These are phyloP conservation scores for Mustelus asterias DNA, from an alignment of 2,113 vertebrate genomes.

Conservation along the genomic window DNA sequence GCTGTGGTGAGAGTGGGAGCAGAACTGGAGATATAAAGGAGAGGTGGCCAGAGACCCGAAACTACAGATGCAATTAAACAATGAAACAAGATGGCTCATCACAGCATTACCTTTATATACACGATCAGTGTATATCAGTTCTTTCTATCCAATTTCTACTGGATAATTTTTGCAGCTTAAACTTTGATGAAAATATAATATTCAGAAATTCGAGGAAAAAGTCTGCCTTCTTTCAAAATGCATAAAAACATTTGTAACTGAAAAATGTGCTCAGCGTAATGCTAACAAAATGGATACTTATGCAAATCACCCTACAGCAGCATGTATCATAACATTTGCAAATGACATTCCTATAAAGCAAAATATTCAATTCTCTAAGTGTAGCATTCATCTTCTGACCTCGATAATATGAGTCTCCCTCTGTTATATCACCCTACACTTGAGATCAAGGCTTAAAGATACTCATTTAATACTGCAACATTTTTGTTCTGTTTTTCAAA, in stretches of 20 bases:
- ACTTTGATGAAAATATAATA: not conserved
- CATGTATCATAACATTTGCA: constrained; percentile 23
- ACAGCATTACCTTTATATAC: not conserved
- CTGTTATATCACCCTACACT: not conserved
- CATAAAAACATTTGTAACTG: constrained; percentile 8
- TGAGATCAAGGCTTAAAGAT: constrained; percentile 4
- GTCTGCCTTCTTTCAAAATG: not conserved
- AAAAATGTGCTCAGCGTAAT: not conserved
- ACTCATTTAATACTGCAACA: not conserved
- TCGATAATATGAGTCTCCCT: not conserved
- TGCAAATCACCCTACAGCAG: not conserved
- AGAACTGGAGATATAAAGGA: too few relatives aligned
- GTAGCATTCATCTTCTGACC: constrained; percentile 10
- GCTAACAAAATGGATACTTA: not conserved
- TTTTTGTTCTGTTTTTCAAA: constrained; percentile 1
- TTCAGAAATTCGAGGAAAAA: not conserved
- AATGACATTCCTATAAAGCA: not conserved
- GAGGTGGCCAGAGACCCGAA: too few relatives aligned
- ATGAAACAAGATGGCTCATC: not conserved
- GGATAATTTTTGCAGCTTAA: not conserved
- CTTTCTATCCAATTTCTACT: not conserved
- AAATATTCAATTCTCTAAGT: constrained; percentile 13
- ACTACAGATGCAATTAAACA: not conserved
- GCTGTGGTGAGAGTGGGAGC: too few relatives aligned
- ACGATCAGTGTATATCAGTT: not conserved